These are phyloP conservation scores for Drosophila willistoni DNA, from an alignment of 1,140 invertebrate species.

Conservation along the genomic window DNA sequence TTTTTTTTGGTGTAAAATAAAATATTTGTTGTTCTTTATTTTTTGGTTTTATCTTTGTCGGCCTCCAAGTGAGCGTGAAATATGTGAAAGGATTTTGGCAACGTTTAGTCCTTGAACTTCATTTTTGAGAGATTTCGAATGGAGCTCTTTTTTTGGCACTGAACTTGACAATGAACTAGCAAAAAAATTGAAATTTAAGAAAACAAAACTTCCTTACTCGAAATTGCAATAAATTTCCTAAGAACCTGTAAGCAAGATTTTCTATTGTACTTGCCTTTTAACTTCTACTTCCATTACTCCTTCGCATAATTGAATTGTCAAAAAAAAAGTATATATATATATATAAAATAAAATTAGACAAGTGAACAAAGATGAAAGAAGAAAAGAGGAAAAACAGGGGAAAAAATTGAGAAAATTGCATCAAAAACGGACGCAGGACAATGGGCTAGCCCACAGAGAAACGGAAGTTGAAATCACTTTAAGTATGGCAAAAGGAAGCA, in stretches of 20 bases:
- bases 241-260: not conserved
- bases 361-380: constrained; percentile 32
- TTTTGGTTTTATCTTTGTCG: constrained; percentile 6
- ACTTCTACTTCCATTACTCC: constrained; percentile 17
- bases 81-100: constrained; percentile 49
- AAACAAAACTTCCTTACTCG: not conserved
- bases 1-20: constrained; percentile 39
- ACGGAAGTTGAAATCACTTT: constrained; percentile 71
- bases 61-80: constrained; percentile 64
- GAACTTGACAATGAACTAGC: constrained; percentile 47
- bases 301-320: constrained; percentile 71
- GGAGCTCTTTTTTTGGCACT: constrained; percentile 37
- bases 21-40: constrained; percentile 31
- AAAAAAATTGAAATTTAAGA: not conserved
- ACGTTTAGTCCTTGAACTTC: constrained; percentile 50
- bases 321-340: constrained; percentile 28
- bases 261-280: constrained; percentile 60
- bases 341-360: constrained; percentile 18
- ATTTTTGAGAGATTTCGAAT: constrained; percentile 38
- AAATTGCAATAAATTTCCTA: not conserved
- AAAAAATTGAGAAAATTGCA: constrained; percentile 34
- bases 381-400: constrained; percentile 31
- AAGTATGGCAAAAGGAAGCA: constrained; percentile 63
- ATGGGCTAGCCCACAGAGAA: constrained; percentile 52
- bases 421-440: constrained; percentile 40